phyloP scores from a whole-genome alignment of 2,888 invertebrate species.

The Lepidocyrtoides sp. region DNA sequence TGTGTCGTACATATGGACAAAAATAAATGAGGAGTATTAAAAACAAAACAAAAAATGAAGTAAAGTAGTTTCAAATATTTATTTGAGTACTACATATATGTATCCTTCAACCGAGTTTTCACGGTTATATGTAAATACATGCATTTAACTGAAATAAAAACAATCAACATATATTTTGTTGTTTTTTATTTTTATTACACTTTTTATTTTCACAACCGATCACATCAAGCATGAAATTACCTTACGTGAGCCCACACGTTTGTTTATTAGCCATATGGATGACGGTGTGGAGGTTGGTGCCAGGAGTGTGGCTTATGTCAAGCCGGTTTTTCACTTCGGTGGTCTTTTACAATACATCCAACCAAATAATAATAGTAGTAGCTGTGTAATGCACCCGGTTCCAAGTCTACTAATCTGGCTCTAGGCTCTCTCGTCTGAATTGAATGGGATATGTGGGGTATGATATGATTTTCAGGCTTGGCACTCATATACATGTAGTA shows the following conservation, averaged over 20 bases:
- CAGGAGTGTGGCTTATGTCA: slow-evolving; percentile 11
- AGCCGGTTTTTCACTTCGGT: slow-evolving; percentile 22
- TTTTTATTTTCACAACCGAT: not conserved
- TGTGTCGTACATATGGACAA: not conserved
- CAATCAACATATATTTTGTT: not conserved
- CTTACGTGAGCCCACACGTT: not conserved
- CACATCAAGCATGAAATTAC: not conserved
- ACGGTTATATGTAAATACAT: too few species aligned
- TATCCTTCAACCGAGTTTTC: too few species aligned
- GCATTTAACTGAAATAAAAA: not conserved
- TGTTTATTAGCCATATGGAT: not conserved
- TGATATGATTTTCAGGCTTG: not conserved
- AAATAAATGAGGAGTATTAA: not conserved
- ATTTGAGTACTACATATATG: too few species aligned
- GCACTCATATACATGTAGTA: too few species aligned
- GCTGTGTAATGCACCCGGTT: not conserved
- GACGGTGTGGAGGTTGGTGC: not conserved
- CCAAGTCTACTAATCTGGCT: not conserved
- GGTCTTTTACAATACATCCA: not conserved
- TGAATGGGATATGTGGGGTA: not conserved
- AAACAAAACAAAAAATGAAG: too few species aligned
- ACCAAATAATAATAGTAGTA: not conserved
- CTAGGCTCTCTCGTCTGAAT: not conserved
- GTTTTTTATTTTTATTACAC: not conserved
- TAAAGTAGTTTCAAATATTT: too few species aligned